phyloP scores from a whole-genome alignment of 2,113 vertebrate genomes.

The Dipodomys stephensi region DNA sequence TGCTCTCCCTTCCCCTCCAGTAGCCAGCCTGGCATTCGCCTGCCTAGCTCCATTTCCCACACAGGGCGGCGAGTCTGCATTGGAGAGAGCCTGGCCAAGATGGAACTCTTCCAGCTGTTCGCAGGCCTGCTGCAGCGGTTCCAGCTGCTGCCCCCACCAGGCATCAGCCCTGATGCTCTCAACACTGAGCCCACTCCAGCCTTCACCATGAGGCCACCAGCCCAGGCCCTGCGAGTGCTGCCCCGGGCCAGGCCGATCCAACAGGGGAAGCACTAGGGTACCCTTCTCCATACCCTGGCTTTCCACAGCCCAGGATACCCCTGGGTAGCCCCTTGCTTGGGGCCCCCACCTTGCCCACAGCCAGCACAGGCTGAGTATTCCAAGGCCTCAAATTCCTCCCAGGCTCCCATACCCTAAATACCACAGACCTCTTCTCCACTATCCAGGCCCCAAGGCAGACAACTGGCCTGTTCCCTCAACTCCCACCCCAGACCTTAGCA shows the following conservation, averaged over 20 bases:
- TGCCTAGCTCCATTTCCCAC: neutral
- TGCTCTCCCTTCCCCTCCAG: neutral
- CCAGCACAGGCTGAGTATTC: neutral
- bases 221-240: conserved; percentile 82
- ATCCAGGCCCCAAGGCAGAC: neutral
- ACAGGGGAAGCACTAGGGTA: neutral
- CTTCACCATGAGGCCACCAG: conserved; percentile 85
- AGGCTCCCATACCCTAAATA: neutral
- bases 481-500: neutral
- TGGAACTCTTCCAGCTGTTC: conserved; percentile 87
- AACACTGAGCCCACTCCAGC: conserved; percentile 79
- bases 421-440: too few relatives aligned
- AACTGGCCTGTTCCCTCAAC: too few relatives aligned
- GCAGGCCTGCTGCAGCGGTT: conserved; percentile 85
- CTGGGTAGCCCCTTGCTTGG: neutral
- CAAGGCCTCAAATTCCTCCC: too few relatives aligned
- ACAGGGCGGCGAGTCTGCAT: conserved; percentile 87
- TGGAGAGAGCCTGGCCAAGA: conserved; percentile 86
- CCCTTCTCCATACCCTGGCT: neutral
- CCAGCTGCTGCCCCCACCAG: conserved; percentile 82
- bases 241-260: conserved; percentile 2
- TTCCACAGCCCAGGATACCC: neutral
- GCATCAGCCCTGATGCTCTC: conserved; percentile 79
- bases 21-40: neutral
- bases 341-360: neutral